Conservation (phyloP, 2,888 invertebrate species). For the Mesorhabditis spiculigera region DNA sequence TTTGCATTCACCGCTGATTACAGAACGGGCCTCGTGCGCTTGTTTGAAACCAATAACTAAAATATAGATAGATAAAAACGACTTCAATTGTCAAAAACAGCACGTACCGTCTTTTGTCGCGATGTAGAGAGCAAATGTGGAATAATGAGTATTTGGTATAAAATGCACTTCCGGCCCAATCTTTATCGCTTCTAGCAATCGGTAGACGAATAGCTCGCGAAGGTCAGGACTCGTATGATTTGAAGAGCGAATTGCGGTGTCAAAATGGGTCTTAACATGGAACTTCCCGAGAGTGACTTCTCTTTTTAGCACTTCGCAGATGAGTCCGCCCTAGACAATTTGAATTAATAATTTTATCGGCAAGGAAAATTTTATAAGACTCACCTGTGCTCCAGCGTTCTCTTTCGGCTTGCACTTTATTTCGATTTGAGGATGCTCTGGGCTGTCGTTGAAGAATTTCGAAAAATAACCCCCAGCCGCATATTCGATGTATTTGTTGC, state of each 20-base stretch:
- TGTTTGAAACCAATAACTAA: conserved; percentile 10
- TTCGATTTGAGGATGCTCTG: conserved; percentile 7
- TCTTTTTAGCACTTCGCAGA: neutral
- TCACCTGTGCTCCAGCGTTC: neutral
- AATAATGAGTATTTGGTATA: conserved; percentile 13
- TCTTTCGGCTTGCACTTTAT: conserved; percentile 12
- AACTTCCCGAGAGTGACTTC: neutral
- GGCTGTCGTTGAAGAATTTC: conserved; percentile 7
- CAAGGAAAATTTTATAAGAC: conserved; percentile 1
- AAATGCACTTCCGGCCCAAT: conserved; percentile 11
- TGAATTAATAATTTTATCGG: neutral
- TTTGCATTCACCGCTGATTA: conserved; percentile 7
- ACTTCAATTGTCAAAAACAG: neutral
- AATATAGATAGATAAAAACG: conserved; percentile 3
- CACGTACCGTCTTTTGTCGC: conserved; percentile 12
- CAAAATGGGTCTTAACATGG: neutral
- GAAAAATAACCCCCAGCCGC: neutral
- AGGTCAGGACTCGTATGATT: neutral
- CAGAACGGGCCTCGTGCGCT: neutral
- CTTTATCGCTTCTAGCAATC: conserved; percentile 8
- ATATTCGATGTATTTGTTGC: neutral
- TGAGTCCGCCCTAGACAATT: conserved; percentile 5
- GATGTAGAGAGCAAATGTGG: conserved; percentile 10
- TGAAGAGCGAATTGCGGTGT: neutral
- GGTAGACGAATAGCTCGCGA: conserved; percentile 9